phyloP scores from a whole-genome alignment of 2,888 invertebrate genomes.

The Torymus auratus region DNA sequence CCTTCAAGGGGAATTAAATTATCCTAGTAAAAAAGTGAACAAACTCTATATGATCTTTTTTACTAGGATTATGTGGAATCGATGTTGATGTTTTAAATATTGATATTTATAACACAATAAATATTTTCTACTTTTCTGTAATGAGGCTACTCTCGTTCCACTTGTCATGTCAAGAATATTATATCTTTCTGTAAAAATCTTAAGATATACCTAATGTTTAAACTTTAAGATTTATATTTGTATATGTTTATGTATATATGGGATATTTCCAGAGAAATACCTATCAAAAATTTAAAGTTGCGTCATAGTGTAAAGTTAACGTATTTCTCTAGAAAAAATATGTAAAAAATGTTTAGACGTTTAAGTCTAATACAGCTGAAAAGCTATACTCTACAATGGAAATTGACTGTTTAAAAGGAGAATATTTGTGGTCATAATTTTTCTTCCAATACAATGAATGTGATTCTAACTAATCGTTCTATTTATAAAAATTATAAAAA shows the following conservation, averaged over 20 bases:
- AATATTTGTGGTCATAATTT: background rate
- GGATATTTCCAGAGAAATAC: conserved; percentile 11
- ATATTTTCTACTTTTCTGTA: conserved; percentile 36
- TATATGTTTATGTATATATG: conserved; percentile 17
- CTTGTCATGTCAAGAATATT: conserved; percentile 10
- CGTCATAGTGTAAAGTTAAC: conserved; percentile 12
- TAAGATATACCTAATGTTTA: conserved; percentile 21
- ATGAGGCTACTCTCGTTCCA: conserved; percentile 22
- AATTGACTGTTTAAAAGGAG: background rate
- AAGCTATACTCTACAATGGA: too few relatives aligned
- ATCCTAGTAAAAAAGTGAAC: background rate
- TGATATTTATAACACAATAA: conserved; percentile 32
- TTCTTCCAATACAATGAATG: background rate
- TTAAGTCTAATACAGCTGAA: background rate
- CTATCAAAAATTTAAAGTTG: conserved; percentile 10
- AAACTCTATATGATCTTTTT: background rate
- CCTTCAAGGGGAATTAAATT: too few relatives aligned
- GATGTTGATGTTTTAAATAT: conserved; percentile 33
- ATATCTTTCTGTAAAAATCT: conserved; percentile 21
- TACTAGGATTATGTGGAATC: conserved; percentile 16
- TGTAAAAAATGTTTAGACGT: background rate
- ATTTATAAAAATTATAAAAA: too few relatives aligned
- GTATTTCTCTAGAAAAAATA: conserved; percentile 20
- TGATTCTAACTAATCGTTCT: too few relatives aligned
- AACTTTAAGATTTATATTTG: conserved; percentile 29